Evolutionary conservation across 2,888 invertebrate species (phyloP).

Genomic region (Protophormia terraenovae): DNA sequence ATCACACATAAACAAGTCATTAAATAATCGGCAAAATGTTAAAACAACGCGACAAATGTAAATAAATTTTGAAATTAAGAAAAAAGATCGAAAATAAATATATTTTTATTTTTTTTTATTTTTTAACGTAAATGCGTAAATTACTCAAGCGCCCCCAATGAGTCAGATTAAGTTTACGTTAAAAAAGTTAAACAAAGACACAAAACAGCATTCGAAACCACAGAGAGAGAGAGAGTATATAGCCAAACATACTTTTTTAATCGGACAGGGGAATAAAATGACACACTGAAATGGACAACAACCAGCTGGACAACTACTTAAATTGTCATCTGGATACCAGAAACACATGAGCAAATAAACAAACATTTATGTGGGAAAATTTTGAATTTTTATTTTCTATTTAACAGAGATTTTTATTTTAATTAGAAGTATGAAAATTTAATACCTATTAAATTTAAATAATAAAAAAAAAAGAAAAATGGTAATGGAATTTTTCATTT

Average conservation of each 20-base stretch:
- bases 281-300: neutral
- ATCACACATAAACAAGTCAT: constrained; percentile 31
- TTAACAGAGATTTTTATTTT: neutral
- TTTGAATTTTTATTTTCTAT: neutral
- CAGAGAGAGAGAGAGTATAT: neutral
- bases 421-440: neutral
- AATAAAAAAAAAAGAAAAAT: too few species aligned
- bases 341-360: too few species aligned
- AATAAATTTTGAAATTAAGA: constrained; percentile 45
- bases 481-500: too few species aligned
- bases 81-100: neutral
- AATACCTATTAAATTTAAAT: too few species aligned
- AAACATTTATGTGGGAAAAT: neutral
- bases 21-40: neutral
- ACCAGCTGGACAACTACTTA: constrained; percentile 26
- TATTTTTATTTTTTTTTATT: neutral
- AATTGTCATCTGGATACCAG: neutral
- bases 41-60: constrained; percentile 36
- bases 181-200: neutral
- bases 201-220: neutral
- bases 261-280: constrained; percentile 8
- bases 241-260: neutral
- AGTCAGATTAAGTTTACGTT: constrained; percentile 45
- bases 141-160: constrained; percentile 62
- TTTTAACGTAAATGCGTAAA: constrained; percentile 31